Evolutionary conservation across 2,113 vertebrate genomes (phyloP).

Genomic region (Cichladusa arquata): DNA sequence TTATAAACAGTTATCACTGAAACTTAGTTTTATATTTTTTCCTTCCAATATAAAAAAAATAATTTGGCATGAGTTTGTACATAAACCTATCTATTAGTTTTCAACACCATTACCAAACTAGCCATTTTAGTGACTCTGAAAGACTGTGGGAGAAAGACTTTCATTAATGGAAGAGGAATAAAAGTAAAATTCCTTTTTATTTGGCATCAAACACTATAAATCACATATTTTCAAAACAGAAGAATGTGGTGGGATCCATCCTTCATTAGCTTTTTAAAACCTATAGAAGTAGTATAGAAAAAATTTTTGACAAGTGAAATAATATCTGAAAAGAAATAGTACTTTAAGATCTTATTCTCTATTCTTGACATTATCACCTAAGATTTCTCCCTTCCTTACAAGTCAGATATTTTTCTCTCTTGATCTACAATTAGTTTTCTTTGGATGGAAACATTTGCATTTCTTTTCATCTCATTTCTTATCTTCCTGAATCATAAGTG

Average conservation of each 20-base stretch:
- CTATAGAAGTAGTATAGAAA: background rate
- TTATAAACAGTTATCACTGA: background rate
- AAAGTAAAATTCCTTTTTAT: background rate
- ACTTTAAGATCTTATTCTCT: background rate
- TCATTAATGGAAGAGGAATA: background rate
- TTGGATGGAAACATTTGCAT: background rate
- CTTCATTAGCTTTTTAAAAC: background rate
- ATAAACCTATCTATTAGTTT: background rate
- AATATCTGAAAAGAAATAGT: background rate
- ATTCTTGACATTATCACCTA: background rate
- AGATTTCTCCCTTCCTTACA: background rate
- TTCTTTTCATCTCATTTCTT: background rate
- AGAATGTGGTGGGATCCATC: rapidly evolving
- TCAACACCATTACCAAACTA: background rate
- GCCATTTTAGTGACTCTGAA: background rate
- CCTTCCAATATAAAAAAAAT: background rate
- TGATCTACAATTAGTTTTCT: background rate
- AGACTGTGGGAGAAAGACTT: background rate
- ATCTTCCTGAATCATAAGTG: background rate
- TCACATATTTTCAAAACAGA: background rate
- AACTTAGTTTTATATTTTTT: background rate
- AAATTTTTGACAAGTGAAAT: background rate
- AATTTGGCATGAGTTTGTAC: background rate
- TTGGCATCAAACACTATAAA: background rate
- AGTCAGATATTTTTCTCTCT: background rate